These are phyloP conservation scores for Pseudanteris insignis DNA, from an alignment of 2,888 invertebrate species.

Conservation along the genomic window DNA sequence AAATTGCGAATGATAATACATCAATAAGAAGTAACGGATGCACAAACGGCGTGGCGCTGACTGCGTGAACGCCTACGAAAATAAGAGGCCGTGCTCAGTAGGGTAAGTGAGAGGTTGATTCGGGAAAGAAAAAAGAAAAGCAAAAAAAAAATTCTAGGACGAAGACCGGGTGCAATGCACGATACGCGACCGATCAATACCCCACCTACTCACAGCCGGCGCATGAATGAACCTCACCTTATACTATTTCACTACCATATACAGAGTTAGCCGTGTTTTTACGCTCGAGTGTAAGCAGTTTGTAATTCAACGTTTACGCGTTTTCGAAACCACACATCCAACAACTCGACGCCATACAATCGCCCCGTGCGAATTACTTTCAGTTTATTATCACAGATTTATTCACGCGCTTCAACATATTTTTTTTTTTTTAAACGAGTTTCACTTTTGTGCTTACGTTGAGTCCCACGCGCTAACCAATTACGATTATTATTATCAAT, in stretches of 20 bases:
- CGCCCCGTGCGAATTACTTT: neutral
- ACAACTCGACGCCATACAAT: neutral
- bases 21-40: constrained; percentile 39
- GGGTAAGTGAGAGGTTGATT: constrained; percentile 48
- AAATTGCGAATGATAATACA: constrained; percentile 36
- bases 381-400: too few species aligned
- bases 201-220: constrained; percentile 61
- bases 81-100: constrained; percentile 34
- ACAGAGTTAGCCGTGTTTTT: constrained; percentile 43
- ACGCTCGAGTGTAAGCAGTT: constrained; percentile 37
- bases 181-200: constrained; percentile 62
- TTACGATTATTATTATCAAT: too few species aligned
- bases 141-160: constrained; percentile 56
- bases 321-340: constrained; percentile 23
- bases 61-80: constrained; percentile 46
- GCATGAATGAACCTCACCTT: constrained; percentile 65
- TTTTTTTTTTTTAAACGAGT: too few species aligned
- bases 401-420: too few species aligned
- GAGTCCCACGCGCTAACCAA: too few species aligned
- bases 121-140: too few species aligned
- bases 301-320: constrained; percentile 35
- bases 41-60: constrained; percentile 26
- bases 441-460: too few species aligned
- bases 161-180: constrained; percentile 60
- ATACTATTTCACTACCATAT: constrained; percentile 49